Conservation (phyloP, 2,797 vertebrate genomes). For the Podarcis lilfordi region DNA sequence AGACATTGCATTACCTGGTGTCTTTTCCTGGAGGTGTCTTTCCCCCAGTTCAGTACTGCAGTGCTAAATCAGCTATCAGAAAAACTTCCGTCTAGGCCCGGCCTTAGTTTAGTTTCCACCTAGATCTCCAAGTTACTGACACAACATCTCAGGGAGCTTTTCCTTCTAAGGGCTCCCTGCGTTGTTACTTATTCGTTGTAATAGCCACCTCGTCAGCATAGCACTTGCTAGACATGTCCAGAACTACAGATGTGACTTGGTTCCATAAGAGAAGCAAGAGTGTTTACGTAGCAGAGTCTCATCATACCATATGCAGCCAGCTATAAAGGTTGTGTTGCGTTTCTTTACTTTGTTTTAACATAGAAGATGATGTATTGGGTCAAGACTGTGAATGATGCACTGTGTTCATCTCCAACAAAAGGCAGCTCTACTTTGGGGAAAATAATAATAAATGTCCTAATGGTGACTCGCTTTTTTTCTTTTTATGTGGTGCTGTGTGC, state of each 20-base stretch:
- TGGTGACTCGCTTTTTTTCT: slow-evolving; percentile 2
- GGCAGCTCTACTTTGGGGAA: neutral
- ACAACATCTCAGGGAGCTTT: neutral
- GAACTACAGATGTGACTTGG: slow-evolving; percentile 1
- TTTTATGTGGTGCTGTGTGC: slow-evolving; percentile 1
- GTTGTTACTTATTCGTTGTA: neutral
- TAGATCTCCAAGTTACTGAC: neutral
- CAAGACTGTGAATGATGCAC: neutral
- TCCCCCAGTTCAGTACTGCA: neutral
- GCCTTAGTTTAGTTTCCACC: neutral
- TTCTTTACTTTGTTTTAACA: slow-evolving; percentile 11
- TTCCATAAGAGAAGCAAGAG: neutral
- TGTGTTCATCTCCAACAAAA: slow-evolving; percentile 31
- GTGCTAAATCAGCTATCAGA: neutral
- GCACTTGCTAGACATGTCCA: neutral
- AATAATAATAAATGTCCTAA: slow-evolving; percentile 21
- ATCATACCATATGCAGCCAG: neutral
- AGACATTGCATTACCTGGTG: neutral
- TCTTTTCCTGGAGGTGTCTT: neutral
- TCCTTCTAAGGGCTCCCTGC: neutral
- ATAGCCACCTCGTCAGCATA: neutral
- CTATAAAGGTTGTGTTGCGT: neutral
- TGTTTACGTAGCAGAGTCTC: fast-evolving
- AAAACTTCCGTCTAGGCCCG: neutral
- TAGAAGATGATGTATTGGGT: neutral